Base-by-base conservation (phyloP, 2,113 vertebrate species). In the Apeltes quadracus region DNA sequence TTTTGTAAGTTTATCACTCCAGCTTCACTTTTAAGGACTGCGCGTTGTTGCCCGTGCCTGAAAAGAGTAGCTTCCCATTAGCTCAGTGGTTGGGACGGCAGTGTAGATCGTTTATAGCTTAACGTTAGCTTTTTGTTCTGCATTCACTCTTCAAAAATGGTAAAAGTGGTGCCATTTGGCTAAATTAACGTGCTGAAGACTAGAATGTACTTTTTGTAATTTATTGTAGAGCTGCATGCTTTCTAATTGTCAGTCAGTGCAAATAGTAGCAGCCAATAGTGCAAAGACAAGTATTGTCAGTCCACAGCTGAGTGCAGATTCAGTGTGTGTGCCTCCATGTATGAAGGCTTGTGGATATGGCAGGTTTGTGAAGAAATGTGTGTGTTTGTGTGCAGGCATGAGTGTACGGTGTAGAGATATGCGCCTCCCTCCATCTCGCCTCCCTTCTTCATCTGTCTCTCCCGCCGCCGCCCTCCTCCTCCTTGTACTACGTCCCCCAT, bases 371-470 rank as follows among this genome's bases (percentile, higher is more conserved):
- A 38, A 15, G 43, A 53, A 16, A 23, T 53, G 50, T 23, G 25
- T 23, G 48, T 61, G 20, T 66, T 2, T 58, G 53, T 72, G 55
- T 69, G 62, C 29, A 3, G 16, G 75, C 20, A 71, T 76, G 69
- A 41, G 59, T 61, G 39, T 34, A 2, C 61, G 48, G 16, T 51
- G 68, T 63, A 34, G 9, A 32, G 38, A 41, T 22, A 56, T 22
- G 69, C n/a, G 39, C 25, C 63, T 70, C 12, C 54, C 7, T 46
- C 50, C 54, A 29, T 77, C 50, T 71, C 6, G 9, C 23, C 58
- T 38, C 36, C 22, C 20, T 43, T 81, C 66, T 68, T 82, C 78
- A 55, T 69, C 51, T 38, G 23, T 51, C 32, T 29, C 41, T 22
- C 38, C 66, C 2, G 32, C 27, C 50, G 23, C 50, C 16, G 15